Evolutionary conservation across 2,797 vertebrate species (phyloP).

Genomic region (Mus caroli): DNA sequence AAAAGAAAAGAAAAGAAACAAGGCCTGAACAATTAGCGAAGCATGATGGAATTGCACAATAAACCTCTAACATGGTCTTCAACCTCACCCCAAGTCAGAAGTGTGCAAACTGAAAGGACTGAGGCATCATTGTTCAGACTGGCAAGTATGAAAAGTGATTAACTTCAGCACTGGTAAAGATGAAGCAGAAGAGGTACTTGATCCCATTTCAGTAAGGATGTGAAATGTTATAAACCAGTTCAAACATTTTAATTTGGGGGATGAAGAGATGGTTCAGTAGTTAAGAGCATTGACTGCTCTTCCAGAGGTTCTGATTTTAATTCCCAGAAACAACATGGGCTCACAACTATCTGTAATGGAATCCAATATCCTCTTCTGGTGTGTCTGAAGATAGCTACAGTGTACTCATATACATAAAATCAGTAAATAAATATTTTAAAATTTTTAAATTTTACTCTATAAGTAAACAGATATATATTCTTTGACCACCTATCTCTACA

Average conservation of each 20-base stretch:
- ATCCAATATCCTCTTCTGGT: background rate
- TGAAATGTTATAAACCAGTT: background rate
- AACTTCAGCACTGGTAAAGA: background rate
- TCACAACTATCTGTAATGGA: background rate
- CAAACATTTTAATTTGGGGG: too few species aligned
- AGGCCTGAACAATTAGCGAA: background rate
- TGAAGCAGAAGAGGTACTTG: background rate
- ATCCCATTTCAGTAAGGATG: background rate
- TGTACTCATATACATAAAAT: background rate
- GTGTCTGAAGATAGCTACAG: background rate
- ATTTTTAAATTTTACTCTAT: background rate
- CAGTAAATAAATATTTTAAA: background rate
- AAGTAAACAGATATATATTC: conserved; percentile 1
- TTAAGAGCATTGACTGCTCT: too few species aligned
- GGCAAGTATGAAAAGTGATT: background rate
- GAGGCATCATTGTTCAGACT: background rate
- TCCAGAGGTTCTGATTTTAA: background rate
- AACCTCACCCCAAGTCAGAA: background rate
- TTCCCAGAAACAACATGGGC: background rate
- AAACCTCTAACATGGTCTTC: background rate
- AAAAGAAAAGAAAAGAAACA: too few species aligned
- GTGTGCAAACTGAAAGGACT: background rate
- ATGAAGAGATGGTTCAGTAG: too few species aligned
- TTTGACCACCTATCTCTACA: background rate
- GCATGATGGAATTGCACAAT: background rate